Conservation (phyloP, 2,113 vertebrate species). For the Corydoras sp. region DNA sequence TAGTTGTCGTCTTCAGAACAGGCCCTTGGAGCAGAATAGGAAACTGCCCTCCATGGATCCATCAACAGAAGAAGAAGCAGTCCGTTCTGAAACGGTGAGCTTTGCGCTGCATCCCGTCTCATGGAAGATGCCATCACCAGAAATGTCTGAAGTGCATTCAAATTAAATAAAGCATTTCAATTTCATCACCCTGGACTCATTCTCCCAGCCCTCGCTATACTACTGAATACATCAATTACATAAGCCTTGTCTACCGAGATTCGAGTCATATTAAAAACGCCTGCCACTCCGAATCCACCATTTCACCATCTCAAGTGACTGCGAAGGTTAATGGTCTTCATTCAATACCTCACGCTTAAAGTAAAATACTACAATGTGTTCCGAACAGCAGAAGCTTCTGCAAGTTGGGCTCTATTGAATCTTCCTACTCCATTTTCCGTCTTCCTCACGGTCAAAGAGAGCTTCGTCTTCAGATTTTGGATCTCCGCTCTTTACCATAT, state of each 20-base stretch:
- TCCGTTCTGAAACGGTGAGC: slow-evolving; percentile 30
- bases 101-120: slow-evolving; percentile 17
- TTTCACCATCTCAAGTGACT: slow-evolving; percentile 8
- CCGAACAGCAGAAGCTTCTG: background rate
- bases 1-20: slow-evolving; percentile 57
- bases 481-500: slow-evolving; percentile 18
- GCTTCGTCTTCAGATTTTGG: background rate
- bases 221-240: slow-evolving; percentile 26
- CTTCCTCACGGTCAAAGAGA: slow-evolving; percentile 19
- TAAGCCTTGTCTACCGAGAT: slow-evolving; percentile 18
- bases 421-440: slow-evolving; percentile 3
- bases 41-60: slow-evolving; percentile 55
- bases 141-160: slow-evolving; percentile 9
- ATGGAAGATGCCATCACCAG: slow-evolving; percentile 13
- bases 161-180: slow-evolving; percentile 19
- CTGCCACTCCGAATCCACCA: slow-evolving; percentile 25
- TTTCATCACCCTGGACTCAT: slow-evolving; percentile 4
- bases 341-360: background rate
- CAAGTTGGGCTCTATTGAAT: slow-evolving; percentile 24
- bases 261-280: background rate
- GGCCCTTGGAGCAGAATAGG: slow-evolving; percentile 55
- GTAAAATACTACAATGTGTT: slow-evolving; percentile 11
- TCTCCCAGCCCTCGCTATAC: slow-evolving; percentile 16
- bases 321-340: slow-evolving; percentile 31
- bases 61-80: slow-evolving; percentile 49